Percentiles rank a stretch among this genome's conserved stretches.
Conservation (phyloP, 2,797 vertebrate genomes). For the Parotocinclus haroldoi region DNA sequence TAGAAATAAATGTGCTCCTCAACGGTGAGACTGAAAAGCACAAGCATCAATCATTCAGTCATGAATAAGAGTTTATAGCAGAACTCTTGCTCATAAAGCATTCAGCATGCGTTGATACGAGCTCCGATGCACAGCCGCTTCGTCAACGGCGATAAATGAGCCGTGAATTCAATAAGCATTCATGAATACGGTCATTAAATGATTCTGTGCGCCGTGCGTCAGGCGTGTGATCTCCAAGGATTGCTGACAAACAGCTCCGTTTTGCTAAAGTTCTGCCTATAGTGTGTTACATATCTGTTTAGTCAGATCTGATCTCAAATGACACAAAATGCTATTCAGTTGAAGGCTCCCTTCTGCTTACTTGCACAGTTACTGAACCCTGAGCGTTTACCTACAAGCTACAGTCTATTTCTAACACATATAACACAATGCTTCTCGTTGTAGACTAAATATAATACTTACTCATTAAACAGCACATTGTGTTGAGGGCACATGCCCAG, state of each 20-base stretch:
- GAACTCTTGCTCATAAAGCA: conserved; percentile 56
- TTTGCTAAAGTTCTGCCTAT: conserved; percentile 1
- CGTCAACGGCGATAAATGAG: conserved; percentile 31
- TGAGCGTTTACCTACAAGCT: too few relatives aligned
- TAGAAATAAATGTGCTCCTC: conserved; percentile 99
- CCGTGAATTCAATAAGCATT: conserved; percentile 36
- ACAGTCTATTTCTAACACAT: too few relatives aligned
- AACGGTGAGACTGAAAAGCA: conserved; percentile 82
- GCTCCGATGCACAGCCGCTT: neutral
- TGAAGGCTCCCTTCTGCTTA: too few relatives aligned
- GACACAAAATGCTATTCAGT: too few relatives aligned
- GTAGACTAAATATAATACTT: conserved; percentile 43
- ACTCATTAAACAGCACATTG: conserved; percentile 94
- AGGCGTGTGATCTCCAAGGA: conserved; percentile 20
- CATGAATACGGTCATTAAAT: conserved; percentile 31
- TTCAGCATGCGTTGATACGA: conserved; percentile 14
- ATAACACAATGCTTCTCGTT: too few relatives aligned
- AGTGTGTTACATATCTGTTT: neutral
- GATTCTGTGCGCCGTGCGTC: conserved; percentile 19
- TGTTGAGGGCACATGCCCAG: conserved; percentile 97
- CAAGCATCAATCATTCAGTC: conserved; percentile 18
- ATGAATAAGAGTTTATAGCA: conserved; percentile 4
- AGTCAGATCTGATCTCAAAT: too few relatives aligned
- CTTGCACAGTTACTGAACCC: too few relatives aligned
- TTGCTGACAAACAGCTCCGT: conserved; percentile 2